Conservation (phyloP, 2,797 vertebrate species). For the Florisuga fusca region DNA sequence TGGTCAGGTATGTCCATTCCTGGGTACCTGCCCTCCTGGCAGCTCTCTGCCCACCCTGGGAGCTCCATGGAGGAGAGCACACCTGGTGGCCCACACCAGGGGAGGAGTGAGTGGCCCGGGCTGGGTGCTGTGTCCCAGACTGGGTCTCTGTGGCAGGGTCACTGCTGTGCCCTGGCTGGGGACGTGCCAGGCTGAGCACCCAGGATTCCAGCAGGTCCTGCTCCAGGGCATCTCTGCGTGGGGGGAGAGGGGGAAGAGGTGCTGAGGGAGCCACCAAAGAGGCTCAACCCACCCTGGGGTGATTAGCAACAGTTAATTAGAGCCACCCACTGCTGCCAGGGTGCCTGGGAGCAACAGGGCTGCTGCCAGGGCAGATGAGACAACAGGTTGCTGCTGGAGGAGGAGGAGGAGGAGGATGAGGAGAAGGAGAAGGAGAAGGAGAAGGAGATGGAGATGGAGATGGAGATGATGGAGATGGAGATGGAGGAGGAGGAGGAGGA, state of each 20-base stretch:
- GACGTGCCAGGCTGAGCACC: constrained; percentile 81
- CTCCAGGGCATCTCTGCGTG: constrained; percentile 85
- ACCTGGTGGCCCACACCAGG: no score
- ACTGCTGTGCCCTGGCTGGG: fast-evolving
- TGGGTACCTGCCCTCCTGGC: not conserved
- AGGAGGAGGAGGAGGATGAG: not conserved
- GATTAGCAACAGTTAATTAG: constrained; percentile 54
- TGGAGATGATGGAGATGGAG: no score
- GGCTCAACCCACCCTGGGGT: fast-evolving
- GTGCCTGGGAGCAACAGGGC: not conserved
- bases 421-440: not conserved
- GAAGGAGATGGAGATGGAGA: no score
- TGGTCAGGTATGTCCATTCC: not conserved
- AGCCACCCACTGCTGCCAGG: not conserved
- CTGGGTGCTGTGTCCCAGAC: not conserved
- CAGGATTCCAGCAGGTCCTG: constrained; percentile 87
- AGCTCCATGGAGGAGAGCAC: not conserved
- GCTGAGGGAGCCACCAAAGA: not conserved
- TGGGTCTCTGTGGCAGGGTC: not conserved
- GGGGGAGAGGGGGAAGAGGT: not conserved
- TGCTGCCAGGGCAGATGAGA: not conserved
- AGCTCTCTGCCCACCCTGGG: not conserved
- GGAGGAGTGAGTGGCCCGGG: no score
- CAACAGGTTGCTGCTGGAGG: not conserved
- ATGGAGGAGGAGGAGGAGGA: not conserved